phyloP scores from a whole-genome alignment of 2,797 vertebrate species.

The Odontamblyopus rebecca region DNA sequence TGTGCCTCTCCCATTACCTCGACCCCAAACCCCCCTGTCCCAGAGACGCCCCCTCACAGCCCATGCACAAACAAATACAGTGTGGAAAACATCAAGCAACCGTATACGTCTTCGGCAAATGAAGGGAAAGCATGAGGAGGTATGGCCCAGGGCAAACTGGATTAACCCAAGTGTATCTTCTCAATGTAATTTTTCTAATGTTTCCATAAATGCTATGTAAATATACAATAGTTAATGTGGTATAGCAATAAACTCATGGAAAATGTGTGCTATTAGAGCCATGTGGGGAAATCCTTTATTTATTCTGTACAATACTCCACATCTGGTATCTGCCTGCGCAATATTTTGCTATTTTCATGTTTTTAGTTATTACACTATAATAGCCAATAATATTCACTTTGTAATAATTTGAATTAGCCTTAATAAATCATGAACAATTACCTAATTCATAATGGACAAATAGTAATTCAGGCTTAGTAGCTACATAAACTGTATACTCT shows the following conservation, averaged over 20 bases:
- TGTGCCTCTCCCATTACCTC: slow-evolving; percentile 28
- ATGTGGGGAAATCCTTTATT: not conserved
- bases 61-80: slow-evolving; percentile 65
- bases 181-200: not conserved
- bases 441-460: too few relatives aligned
- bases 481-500: too few relatives aligned
- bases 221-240: slow-evolving; percentile 5
- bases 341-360: too few relatives aligned
- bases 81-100: slow-evolving; percentile 62
- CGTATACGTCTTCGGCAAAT: slow-evolving; percentile 44
- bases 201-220: slow-evolving; percentile 3
- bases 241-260: not conserved
- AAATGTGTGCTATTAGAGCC: not conserved
- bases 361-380: too few relatives aligned
- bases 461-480: too few relatives aligned
- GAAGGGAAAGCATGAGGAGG: slow-evolving; percentile 35
- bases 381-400: too few relatives aligned
- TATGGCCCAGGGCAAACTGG: slow-evolving; percentile 32
- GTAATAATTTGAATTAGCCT: too few relatives aligned
- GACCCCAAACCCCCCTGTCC: slow-evolving; percentile 13
- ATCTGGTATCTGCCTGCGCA: too few relatives aligned
- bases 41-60: slow-evolving; percentile 22
- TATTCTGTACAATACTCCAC: not conserved
- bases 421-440: too few relatives aligned
- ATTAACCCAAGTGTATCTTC: slow-evolving; percentile 17